phyloP scores from a whole-genome alignment of 2,113 vertebrate genomes.

The Leucoraja erinaceus region DNA sequence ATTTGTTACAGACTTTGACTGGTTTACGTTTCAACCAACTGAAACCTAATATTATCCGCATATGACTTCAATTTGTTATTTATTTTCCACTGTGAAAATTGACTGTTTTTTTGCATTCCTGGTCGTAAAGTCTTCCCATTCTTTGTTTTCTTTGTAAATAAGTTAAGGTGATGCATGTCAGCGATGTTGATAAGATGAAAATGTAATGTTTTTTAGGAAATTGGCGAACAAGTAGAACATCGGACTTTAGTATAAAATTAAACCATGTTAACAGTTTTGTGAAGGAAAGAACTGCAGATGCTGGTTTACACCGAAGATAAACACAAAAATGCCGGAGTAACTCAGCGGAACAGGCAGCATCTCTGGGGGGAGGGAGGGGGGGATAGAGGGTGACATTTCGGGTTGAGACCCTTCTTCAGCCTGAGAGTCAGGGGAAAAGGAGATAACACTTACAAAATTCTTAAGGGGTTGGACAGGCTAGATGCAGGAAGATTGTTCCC shows the following conservation, averaged over 20 bases:
- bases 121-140: no score
- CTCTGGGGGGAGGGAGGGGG: no score
- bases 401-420: no score
- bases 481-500: no score
- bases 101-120: neutral
- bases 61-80: neutral
- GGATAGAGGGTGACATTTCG: no score
- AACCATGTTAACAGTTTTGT: neutral
- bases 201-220: neutral
- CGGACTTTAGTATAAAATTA: neutral
- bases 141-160: neutral
- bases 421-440: no score
- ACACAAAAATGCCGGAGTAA: no score
- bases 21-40: neutral
- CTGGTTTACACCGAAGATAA: no score
- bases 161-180: neutral
- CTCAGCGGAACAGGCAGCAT: no score
- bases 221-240: neutral
- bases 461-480: no score
- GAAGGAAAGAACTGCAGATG: no score
- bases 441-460: no score
- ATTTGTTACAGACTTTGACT: neutral
- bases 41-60: neutral
- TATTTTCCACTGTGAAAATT: neutral
- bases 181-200: neutral